Conservation (phyloP, 2,888 invertebrate genomes). For the Nymphalis polychloros region DNA sequence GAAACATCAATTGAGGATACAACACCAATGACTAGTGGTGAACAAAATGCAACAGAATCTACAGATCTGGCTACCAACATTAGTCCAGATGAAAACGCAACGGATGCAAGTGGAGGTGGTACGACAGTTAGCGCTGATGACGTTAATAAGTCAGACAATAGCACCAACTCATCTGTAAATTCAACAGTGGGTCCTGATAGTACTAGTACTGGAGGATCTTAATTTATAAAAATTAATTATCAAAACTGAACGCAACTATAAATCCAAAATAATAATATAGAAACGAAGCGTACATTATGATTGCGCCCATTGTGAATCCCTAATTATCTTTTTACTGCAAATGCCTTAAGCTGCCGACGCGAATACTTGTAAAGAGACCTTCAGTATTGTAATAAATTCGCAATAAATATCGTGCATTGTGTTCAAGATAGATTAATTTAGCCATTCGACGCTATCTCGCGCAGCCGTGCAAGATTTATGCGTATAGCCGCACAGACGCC, state of each 20-base stretch:
- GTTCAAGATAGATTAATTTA: conserved; percentile 54
- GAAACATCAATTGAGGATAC: conserved; percentile 8
- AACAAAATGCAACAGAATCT: background rate
- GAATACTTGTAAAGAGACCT: conserved; percentile 23
- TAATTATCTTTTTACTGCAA: too few relatives aligned
- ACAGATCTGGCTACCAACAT: background rate
- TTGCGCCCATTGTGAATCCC: too few relatives aligned
- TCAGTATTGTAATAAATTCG: conserved; percentile 45
- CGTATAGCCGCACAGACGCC: conserved; percentile 41
- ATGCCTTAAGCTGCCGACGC: conserved; percentile 9
- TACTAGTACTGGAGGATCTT: too few relatives aligned
- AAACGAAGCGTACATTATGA: too few relatives aligned
- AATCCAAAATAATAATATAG: too few relatives aligned
- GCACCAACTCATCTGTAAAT: too few relatives aligned
- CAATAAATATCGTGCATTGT: conserved; percentile 54
- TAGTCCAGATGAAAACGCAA: background rate
- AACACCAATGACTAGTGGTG: background rate
- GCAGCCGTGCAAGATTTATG: conserved; percentile 52
- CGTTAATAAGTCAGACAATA: too few relatives aligned
- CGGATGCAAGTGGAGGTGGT: too few relatives aligned
- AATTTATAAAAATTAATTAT: too few relatives aligned
- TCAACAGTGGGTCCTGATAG: too few relatives aligned
- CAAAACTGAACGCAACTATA: too few relatives aligned
- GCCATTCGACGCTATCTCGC: conserved; percentile 49
- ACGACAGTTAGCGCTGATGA: too few relatives aligned